These are phyloP conservation scores for Diorhabda sublineata DNA, from an alignment of 1,140 invertebrate genomes.

Conservation along the genomic window DNA sequence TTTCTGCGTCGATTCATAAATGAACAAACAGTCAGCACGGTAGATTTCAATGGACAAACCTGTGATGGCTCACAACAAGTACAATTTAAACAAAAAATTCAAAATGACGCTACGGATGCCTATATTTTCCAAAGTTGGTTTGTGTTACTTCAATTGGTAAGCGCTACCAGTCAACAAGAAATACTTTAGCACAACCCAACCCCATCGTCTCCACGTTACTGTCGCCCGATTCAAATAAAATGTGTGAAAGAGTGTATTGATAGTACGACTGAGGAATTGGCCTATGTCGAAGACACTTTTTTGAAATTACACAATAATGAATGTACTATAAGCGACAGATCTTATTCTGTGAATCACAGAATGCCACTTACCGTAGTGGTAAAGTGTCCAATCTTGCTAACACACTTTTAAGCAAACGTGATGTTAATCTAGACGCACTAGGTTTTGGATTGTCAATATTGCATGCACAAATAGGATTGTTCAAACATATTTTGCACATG, in stretches of 20 bases:
- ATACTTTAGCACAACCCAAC: constrained; percentile 28
- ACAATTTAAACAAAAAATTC: constrained; percentile 40
- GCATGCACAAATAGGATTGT: background rate
- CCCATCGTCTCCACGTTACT: constrained; percentile 29
- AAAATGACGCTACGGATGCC: constrained; percentile 30
- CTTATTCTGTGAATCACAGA: background rate
- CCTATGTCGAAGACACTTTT: background rate
- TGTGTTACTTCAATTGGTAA: constrained; percentile 38
- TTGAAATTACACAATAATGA: background rate
- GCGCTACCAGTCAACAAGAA: constrained; percentile 28
- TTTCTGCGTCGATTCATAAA: too few species aligned
- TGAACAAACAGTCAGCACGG: too few species aligned
- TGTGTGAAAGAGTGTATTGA: constrained; percentile 37
- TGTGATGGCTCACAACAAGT: constrained; percentile 40
- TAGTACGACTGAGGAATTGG: background rate
- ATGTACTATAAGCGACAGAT: background rate
- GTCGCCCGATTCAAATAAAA: constrained; percentile 33
- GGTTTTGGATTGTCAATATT: background rate
- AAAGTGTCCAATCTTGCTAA: constrained; percentile 38
- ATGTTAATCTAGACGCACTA: background rate
- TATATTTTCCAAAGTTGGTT: constrained; percentile 40
- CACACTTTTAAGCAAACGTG: constrained; percentile 23
- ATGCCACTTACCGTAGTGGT: background rate
- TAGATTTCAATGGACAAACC: too few species aligned
- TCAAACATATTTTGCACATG: background rate